Base-by-base conservation (phyloP, 2,113 vertebrate species). In the Suncus etruscus region DNA sequence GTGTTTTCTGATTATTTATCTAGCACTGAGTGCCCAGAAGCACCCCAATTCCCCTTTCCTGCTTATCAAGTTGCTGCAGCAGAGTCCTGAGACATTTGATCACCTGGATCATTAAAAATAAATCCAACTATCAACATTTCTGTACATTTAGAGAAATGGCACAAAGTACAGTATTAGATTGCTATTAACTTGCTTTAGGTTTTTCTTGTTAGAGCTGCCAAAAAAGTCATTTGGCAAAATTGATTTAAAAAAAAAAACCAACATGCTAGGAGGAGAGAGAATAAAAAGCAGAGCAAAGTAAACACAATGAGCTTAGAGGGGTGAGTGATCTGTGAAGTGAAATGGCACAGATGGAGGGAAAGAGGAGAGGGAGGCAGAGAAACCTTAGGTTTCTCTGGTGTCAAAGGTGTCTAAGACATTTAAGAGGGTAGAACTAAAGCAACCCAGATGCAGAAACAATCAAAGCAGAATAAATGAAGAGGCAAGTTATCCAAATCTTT, bases 141-240 rank as follows among this genome's bases (percentile, higher is more conserved):
- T 90, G 77, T 51, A 78, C 80, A 78, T 95, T 94, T 65, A 92
- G 69, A 89, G 79, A 95, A 90, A 95, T 89, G 83, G 63, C 92
- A 74, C 70, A 94, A 95, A 86, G 47, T 79, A 75, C 83, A 90
- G 69, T 78, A 89, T 93, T 77, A 29, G 65, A 92, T 93, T 86
- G 89, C 89, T 92, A 92, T 95, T 95, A 95, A 75, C 89, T 91
- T 83, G 90, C 76, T 77, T 77, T 68, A 73, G 50, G 48, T 93
- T 96, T 61, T 95, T 94, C 83, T 95, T 95, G 91, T 91, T 72
- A 70, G 31, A 61, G 88, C 86, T 96, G 94, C 92, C 96, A 96
- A 69, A 63, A 92, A 96, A 95, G 91, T 93, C 93, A 95, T 96
- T 96, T 96, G 92, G 91, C 92, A 80, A 94, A 95, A 96, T 92